A percentile compares a stretch with the other conserved stretches of the same genome.
Evolutionary conservation across 2,113 vertebrate species (phyloP).

Genomic region (Sinocyclocheilus anophthalmus): DNA sequence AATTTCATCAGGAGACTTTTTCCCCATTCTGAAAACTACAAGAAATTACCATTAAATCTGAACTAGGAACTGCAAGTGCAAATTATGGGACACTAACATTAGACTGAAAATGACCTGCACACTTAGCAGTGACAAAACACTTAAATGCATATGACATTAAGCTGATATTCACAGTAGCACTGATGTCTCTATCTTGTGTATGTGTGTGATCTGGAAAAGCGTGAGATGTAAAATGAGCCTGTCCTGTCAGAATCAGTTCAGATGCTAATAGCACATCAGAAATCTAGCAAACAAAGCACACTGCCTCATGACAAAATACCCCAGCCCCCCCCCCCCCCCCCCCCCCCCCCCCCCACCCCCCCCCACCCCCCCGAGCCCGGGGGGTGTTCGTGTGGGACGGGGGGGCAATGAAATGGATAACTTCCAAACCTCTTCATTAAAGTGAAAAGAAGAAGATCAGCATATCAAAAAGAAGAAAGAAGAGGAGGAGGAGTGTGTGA

Average conservation of each 20-base stretch:
- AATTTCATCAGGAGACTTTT: background rate
- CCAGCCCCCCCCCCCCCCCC: too few relatives aligned
- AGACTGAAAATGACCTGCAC: background rate
- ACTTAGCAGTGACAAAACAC: background rate
- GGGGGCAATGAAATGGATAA: constrained; percentile 71
- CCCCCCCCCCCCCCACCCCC: too few relatives aligned
- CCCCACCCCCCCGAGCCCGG: too few relatives aligned
- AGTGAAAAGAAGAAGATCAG: constrained; percentile 68
- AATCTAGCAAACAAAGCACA: constrained; percentile 82
- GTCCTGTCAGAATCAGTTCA: constrained; percentile 69
- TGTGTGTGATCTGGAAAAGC: background rate
- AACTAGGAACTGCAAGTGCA: background rate
- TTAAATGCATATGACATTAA: background rate
- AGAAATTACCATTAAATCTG: background rate
- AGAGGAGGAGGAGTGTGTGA: constrained; percentile 17
- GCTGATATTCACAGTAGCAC: constrained; percentile 17
- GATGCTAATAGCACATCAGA: constrained; percentile 82
- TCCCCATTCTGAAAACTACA: background rate
- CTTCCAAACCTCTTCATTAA: constrained; percentile 66
- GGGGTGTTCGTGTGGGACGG: constrained; percentile 31
- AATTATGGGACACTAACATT: background rate
- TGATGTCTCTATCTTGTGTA: constrained; percentile 6
- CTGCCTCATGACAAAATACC: constrained; percentile 82
- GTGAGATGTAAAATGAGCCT: constrained; percentile 63
- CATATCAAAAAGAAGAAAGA: constrained; percentile 69